Evolutionary conservation across 2,888 invertebrate genomes (phyloP), one percentile per base, ranked within the genome.

Genomic region (Ethmia dodecea): DNA sequence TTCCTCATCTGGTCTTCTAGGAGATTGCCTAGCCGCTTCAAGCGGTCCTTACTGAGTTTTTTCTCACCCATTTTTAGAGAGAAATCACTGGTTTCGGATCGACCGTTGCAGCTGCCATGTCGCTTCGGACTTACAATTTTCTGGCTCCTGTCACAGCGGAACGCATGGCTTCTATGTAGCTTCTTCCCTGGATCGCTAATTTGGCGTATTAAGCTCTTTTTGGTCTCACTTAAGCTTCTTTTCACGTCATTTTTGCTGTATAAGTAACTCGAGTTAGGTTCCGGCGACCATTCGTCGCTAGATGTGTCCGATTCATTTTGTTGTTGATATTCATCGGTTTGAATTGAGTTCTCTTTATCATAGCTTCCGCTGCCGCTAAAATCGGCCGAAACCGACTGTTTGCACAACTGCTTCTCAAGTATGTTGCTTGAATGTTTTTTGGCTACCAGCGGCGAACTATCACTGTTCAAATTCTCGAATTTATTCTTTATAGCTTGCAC

Each of bases 401-500:
- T 37, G 10, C 6, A 13, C 37, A 39, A 14, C 12, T 41, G 37
- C 26, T 20, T 40, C 4, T 37, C 39, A 50, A n/a, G n/a, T n/a
- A n/a, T n/a, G 28, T 18, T 35, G 37, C 34, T 38, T 25, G 28
- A 34, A 22, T 47, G 55, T 48, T 53, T 55, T 42, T 63, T 59
- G 40, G 5, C 3, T 11, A 49, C 38, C 33, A 42, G 37, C 27
- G 34, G 29, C 22, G 20, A 25, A 25, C 27, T 64, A 28, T 81
- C 78, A 3, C 52, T 54, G 37, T 61, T 84, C 33, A 88, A 61
- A 59, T 76, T 87, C 55, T 91, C 91, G 56, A 91, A 91, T 72
- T 88, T 89, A 67, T 81, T 89, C 61, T 89, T 90, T 43, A 91
- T 90, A 31, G 88, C 87, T 79, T 89, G 90, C 28, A 91, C 91